phyloP scores from a whole-genome alignment of 1,140 invertebrate species.

The Zaprionus davidi region DNA sequence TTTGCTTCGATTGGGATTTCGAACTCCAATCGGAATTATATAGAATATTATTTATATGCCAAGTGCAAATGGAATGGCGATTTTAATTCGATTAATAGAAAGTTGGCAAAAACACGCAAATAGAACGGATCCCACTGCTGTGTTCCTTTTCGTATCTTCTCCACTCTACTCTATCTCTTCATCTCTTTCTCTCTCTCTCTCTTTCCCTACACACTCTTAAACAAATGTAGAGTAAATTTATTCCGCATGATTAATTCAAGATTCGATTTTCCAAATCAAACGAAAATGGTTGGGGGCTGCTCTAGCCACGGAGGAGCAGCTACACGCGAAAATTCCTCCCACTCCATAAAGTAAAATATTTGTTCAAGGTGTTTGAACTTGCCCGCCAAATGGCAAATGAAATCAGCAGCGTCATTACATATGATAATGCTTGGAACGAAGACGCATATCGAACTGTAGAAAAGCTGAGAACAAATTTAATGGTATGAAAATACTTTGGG shows the following conservation, averaged over 20 bases:
- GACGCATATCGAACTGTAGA: conserved; percentile 4
- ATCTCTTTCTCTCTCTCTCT: background rate
- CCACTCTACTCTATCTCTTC: background rate
- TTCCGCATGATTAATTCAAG: conserved; percentile 68
- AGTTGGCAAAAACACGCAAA: conserved; percentile 6
- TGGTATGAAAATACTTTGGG: conserved; percentile 44
- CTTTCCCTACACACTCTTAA: background rate
- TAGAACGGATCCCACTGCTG: background rate
- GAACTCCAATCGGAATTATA: conserved; percentile 35
- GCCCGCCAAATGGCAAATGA: conserved; percentile 36
- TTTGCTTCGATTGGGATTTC: conserved; percentile 42
- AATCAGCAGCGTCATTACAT: conserved; percentile 59
- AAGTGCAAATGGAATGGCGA: conserved; percentile 40
- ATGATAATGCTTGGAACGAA: conserved; percentile 52
- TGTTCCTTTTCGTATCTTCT: too few relatives aligned
- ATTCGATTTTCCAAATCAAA: conserved; percentile 53
- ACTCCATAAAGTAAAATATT: conserved; percentile 50
- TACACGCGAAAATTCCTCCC: background rate
- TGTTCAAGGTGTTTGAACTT: conserved; percentile 57
- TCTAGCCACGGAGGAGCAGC: background rate
- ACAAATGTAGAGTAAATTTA: conserved; percentile 57
- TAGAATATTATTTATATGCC: conserved; percentile 49
- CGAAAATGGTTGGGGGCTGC: background rate
- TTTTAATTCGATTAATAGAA: conserved; percentile 59
- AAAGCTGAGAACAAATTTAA: conserved; percentile 34